These are phyloP conservation scores for Sapayoa aenigma DNA, from an alignment of 2,113 vertebrate species.

Conservation along the genomic window DNA sequence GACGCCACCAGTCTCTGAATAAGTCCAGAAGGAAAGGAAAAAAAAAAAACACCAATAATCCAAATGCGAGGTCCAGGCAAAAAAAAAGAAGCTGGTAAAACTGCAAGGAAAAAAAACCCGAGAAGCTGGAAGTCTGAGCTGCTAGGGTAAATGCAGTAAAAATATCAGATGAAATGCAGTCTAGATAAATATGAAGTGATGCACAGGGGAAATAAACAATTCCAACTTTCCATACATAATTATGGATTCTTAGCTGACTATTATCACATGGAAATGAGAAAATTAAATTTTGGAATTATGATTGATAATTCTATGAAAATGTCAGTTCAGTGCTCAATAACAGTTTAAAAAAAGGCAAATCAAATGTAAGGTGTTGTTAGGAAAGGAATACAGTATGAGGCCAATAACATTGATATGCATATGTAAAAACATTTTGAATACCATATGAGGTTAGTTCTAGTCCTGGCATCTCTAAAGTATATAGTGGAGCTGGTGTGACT, in stretches of 20 bases:
- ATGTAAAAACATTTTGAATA: not conserved
- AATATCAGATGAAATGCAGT: not conserved
- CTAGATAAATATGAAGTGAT: not conserved
- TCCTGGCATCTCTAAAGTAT: not conserved
- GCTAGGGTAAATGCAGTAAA: not conserved
- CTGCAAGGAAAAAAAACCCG: no score
- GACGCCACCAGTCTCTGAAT: no score
- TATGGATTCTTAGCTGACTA: not conserved
- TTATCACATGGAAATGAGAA: not conserved
- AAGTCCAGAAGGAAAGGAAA: no score
- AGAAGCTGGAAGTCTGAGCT: no score
- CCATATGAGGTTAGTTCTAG: not conserved
- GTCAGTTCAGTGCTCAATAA: not conserved
- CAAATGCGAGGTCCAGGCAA: no score
- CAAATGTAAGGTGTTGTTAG: not conserved
- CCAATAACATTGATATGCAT: not conserved
- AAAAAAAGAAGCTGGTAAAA: no score
- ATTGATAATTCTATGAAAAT: not conserved
- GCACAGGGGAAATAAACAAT: not conserved
- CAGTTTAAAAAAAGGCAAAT: not conserved
- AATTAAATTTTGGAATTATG: not conserved
- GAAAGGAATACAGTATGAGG: not conserved
- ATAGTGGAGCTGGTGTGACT: not conserved
- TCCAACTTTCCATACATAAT: constrained; percentile 9
- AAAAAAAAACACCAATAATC: no score